Conservation (phyloP, 2,888 invertebrate species). For the Drosophila paramelanica region DNA sequence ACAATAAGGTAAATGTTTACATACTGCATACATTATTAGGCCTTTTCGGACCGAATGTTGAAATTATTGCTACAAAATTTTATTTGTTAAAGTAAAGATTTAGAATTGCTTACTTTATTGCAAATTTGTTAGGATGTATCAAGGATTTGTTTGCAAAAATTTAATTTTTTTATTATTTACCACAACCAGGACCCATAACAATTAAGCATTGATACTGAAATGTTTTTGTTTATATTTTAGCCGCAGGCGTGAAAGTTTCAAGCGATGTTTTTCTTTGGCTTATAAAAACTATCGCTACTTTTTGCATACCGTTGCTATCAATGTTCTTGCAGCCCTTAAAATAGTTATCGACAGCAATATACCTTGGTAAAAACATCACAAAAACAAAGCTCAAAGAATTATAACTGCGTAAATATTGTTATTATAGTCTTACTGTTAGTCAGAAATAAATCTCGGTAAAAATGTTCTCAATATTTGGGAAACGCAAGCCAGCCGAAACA, state of each 20-base stretch:
- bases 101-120: background rate
- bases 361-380: conserved; percentile 3
- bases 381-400: conserved; percentile 24
- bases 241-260: too few species aligned
- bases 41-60: background rate
- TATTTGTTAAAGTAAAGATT: background rate
- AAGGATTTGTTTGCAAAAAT: too few species aligned
- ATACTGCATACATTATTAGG: too few species aligned
- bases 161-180: too few species aligned
- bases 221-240: too few species aligned
- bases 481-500: conserved; percentile 76
- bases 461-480: conserved; percentile 82
- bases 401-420: conserved; percentile 36
- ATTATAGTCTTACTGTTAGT: background rate
- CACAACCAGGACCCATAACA: too few species aligned
- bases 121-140: too few species aligned
- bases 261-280: background rate
- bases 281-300: background rate
- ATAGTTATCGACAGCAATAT: conserved; percentile 4
- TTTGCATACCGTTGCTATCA: background rate
- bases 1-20: too few species aligned
- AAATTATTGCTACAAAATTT: background rate
- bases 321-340: background rate
- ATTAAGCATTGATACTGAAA: too few species aligned
- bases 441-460: background rate